Evolutionary conservation across 2,797 vertebrate species (phyloP), one percentile per base, ranked within the genome.

Genomic region (Darevskia nairensis): DNA sequence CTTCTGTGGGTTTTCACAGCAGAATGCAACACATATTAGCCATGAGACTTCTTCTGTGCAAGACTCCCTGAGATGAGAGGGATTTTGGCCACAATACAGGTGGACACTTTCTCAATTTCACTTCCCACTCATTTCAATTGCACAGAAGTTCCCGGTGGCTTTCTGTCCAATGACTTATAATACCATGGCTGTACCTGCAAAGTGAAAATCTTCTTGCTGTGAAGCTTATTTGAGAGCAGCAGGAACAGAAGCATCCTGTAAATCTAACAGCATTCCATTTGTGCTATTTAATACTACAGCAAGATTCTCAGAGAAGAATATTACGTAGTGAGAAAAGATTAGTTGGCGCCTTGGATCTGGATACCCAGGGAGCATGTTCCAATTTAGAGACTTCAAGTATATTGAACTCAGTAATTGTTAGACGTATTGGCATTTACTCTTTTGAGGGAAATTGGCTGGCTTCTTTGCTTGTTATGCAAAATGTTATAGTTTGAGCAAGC

Each of bases 311-410:
- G 15, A 35, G 44, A 69, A 27, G 21, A 13, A 71, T 29, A 80
- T 61, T 86, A 68, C 77, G 50, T 41, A 41, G n/a, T 71, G 64
- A 55, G 68, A 55, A 86, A 39, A 86, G 78, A 86, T 71, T 82
- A 72, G 9, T 71, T 6, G 64, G 35, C 25, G 44, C 44, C 23
- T 86, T 69, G n/a, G 50, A 59, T 86, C 59, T 13, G n/a, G 50
- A 86, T 72, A 61, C 32, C 35, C 23, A 80, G 68, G n/a, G 68
- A 35, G 35, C 10, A 59, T 21, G 17, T 72, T 86, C 46, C 46
- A 72, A 86, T 86, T 86, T 86, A 81, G 50, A 74, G 50, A 59
- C 35, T 86, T 80, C 46, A 80, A 72, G 78, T 61, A 8, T 79
- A 86, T 80, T n/a, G 55, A 59, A 72, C 50, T 80, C 68, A 25